Percentiles rank a stretch among this genome's conserved stretches.
These are phyloP conservation scores for Pseudomugil gertrudae DNA, from an alignment of 2,797 vertebrate species.

Conservation along the genomic window DNA sequence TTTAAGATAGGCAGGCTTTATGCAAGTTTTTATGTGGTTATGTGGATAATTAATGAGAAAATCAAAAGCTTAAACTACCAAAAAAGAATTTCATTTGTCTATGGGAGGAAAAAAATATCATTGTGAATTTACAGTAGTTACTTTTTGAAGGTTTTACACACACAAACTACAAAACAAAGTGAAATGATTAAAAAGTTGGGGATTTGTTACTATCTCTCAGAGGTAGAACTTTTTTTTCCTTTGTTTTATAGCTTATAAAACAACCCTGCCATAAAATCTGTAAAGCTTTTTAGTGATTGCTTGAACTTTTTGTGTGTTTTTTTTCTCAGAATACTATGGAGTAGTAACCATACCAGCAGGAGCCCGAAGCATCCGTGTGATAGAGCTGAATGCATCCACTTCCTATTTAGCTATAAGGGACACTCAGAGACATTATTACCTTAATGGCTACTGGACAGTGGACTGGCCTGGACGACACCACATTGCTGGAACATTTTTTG, in stretches of 20 bases:
- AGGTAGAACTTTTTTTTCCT: neutral
- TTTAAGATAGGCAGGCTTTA: neutral
- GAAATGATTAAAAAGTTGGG: too few species aligned
- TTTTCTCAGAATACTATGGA: constrained; percentile 84
- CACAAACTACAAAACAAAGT: neutral
- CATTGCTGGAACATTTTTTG: constrained; percentile 86
- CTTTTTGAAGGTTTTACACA: neutral
- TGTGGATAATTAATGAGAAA: neutral
- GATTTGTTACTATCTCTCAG: neutral
- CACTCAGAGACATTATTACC: constrained; percentile 82
- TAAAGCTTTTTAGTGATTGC: neutral
- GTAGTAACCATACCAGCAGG: constrained; percentile 87
- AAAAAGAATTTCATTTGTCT: neutral
- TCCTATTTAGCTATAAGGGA: constrained; percentile 88
- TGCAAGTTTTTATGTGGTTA: neutral
- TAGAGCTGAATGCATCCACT: constrained; percentile 86
- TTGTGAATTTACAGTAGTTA: neutral
- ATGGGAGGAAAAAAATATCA: neutral
- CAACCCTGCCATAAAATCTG: neutral
- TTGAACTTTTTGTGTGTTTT: constrained; percentile 1
- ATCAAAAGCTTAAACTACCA: neutral
- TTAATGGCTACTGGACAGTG: constrained; percentile 89
- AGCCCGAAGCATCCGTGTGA: constrained; percentile 85
- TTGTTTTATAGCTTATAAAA: neutral
- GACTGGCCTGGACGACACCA: constrained; percentile 88